phyloP scores from a whole-genome alignment of 2,888 invertebrate species.

The Camponotus fellah region DNA sequence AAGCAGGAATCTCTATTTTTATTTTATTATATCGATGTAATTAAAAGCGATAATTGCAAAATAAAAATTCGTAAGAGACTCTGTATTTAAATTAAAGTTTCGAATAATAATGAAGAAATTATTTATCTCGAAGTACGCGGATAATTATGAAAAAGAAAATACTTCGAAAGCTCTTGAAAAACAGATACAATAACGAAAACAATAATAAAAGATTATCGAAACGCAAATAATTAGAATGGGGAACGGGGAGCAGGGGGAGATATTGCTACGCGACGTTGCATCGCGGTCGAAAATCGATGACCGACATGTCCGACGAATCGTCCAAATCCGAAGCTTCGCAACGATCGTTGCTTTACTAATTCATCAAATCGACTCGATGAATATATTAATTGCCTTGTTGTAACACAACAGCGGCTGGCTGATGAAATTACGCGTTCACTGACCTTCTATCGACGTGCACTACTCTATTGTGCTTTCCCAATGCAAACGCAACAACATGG shows the following conservation, averaged over 20 bases:
- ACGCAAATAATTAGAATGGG: constrained; percentile 7
- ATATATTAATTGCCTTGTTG: constrained; percentile 55
- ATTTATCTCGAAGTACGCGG: background rate
- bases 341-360: constrained; percentile 52
- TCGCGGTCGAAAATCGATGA: constrained; percentile 46
- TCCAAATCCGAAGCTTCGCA: constrained; percentile 36
- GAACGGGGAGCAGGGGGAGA: background rate
- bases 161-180: background rate
- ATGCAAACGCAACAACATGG: constrained; percentile 46
- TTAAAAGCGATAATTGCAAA: constrained; percentile 15
- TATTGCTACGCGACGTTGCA: background rate
- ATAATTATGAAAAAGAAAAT: background rate
- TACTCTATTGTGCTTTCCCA: constrained; percentile 49
- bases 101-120: background rate
- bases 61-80: background rate
- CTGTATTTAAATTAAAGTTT: background rate
- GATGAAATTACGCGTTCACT: constrained; percentile 54
- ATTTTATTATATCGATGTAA: constrained; percentile 59
- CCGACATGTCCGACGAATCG: constrained; percentile 35
- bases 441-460: constrained; percentile 51
- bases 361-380: constrained; percentile 55
- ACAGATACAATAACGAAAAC: background rate
- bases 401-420: constrained; percentile 43
- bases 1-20: constrained; percentile 58
- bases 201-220: background rate